Evolutionary conservation across 2,888 invertebrate species (phyloP), one percentile per base, ranked within the genome.

Genomic region (Troides oblongomaculatus): DNA sequence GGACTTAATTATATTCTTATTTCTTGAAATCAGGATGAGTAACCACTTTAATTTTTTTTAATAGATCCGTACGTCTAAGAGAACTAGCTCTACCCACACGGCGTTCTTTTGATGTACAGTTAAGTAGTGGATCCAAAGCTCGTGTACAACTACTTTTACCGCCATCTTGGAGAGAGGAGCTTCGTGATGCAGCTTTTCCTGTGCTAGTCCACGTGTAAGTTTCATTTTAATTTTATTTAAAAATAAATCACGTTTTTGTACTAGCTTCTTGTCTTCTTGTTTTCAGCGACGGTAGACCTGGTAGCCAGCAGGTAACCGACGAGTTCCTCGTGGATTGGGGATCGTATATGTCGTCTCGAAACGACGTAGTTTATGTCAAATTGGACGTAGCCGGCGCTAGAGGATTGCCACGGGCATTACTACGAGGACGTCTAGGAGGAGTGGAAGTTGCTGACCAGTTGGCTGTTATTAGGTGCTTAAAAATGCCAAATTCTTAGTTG

Each of bases 391-490:
- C 98, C 66, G 99, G 99, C 39, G 95, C 97, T 64, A 93, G 95
- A 62, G 95, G 95, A 0, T 95, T 97, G 76, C 97, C 97, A 63
- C 95, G 97, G 78, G 95, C 96, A 72, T 94, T 96, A 72, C 93
- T 98, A 63, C 97, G 97, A 82, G 95, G 96, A 57, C 95, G 95
- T 70, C 93, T 99, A 69, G 98, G 98, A 7, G 97, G 97, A 67
- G 95, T 97, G 60, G 98, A 98, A 90, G 97, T 98, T 58, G 96
- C 97, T 80, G 98, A 98, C 93, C 98, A 98, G 90, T 94, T 98
- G 81, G 95, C 95, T 79, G 98, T 97, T 79, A 93, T 97, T 84
- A 95, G 95, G 94, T 95, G 81, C 18, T 14, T 53, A n/a, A n/a
- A 53, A n/a, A 6, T 53, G 18, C 53, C 6, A n/a, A 18, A 53